Conservation (phyloP, 2,888 invertebrate species). For the Clitarchus hookeri region DNA sequence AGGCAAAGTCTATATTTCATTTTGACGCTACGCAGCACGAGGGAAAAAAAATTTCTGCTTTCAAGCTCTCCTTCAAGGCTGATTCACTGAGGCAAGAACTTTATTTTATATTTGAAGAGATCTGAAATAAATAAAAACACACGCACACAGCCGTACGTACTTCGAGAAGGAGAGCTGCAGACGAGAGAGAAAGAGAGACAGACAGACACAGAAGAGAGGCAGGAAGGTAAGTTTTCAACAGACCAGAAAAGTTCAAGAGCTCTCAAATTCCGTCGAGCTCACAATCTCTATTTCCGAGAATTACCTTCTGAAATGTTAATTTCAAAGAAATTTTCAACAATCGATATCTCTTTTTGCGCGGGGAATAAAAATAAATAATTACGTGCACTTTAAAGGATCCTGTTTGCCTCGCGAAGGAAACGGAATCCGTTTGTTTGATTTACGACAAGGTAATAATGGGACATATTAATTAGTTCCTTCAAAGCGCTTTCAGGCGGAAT, state of each 20-base stretch:
- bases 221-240: not conserved
- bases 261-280: not conserved
- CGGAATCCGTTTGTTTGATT: slow-evolving; percentile 7
- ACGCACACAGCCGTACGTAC: not conserved
- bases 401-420: not conserved
- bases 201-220: not conserved
- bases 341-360: slow-evolving; percentile 5
- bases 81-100: not conserved
- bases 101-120: not conserved
- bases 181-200: too few relatives aligned
- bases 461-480: not conserved
- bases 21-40: not conserved
- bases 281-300: not conserved
- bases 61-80: not conserved
- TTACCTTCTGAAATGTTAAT: slow-evolving; percentile 10
- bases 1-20: not conserved
- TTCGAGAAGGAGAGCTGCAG: not conserved
- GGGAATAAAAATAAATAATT: not conserved
- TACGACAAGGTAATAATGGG: not conserved
- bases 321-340: not conserved
- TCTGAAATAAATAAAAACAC: not conserved
- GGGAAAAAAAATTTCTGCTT: not conserved
- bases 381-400: not conserved
- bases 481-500: not conserved
- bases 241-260: not conserved